Base-by-base conservation (phyloP, 2,113 vertebrate genomes). In the Alethe diademata region DNA sequence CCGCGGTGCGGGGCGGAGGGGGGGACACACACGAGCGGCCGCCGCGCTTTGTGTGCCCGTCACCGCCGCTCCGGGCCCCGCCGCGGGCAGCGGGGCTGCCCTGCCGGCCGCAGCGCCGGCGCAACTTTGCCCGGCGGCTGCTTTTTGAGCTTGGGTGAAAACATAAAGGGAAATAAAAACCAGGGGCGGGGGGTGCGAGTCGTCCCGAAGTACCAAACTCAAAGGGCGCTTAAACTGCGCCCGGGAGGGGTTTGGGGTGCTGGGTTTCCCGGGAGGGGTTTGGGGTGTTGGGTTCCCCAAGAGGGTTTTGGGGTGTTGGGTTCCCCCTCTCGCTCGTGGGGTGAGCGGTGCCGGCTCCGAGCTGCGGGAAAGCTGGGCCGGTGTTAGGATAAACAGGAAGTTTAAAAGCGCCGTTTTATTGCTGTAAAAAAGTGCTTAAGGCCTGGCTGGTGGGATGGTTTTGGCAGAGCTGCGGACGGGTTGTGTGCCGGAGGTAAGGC, bases 351-450 rank as follows among this genome's bases (percentile, higher is more conserved):
- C 54, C 36, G 81, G 79, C 43, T 64, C 47, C 12, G 33, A 53
- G 47, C 64, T 76, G 88, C 43, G 13, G 74, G 18, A 35, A 51
- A 75, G 61, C 78, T 20, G 51, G 64, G 73, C 40, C 71, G 65
- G 66, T 93, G 75, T 85, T 80, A 65, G 57, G 75, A 81, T 92
- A 94, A 94, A 95, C 95, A 96, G 96, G 96, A 97, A 97, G 96
- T 97, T 95, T 94, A 90, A 95, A 92, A 94, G 95, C 60, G 5
- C 76, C 75, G 6, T 90, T 95, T 95, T 90, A 66, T 78, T 60
- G 61, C 65, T 78, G 45, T 80, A 29, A 93, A 92, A 90, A 94
- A 94, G 86, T 95, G 69, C 69, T 85, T 22, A 45, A 40, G 96
- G 95, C 96, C 96, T 96, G 90, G 50, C 67, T 78, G 53, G 43